These are phyloP conservation scores for Onychostruthus taczanowskii DNA, from an alignment of 2,113 vertebrate genomes.

Conservation along the genomic window DNA sequence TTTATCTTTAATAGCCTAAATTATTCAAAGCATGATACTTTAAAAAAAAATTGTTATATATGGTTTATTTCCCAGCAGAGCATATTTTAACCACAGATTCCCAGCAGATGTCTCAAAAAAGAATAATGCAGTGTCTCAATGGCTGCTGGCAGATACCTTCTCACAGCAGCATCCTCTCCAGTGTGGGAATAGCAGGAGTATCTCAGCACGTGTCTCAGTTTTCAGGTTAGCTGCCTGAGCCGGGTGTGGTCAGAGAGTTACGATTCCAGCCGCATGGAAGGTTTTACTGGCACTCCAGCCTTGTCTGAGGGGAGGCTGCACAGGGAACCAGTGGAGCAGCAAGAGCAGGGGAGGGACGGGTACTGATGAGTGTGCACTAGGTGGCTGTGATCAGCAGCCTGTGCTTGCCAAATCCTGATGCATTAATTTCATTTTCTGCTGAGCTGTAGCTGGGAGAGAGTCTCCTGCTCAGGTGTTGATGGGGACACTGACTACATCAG, in stretches of 20 bases:
- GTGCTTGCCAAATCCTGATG: slow-evolving; percentile 40
- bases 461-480: background rate
- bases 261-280: background rate
- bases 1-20: background rate
- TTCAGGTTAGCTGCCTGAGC: slow-evolving; percentile 17
- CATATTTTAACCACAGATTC: slow-evolving; percentile 11
- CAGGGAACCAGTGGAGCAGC: background rate
- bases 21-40: background rate
- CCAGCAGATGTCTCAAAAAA: slow-evolving; percentile 3
- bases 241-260: background rate
- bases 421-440: slow-evolving; percentile 24
- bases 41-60: background rate
- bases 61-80: slow-evolving; percentile 23
- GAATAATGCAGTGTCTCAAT: background rate
- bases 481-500: background rate
- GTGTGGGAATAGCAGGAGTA: background rate
- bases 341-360: background rate
- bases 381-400: slow-evolving; percentile 39
- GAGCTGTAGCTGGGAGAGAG: slow-evolving; percentile 2
- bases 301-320: background rate
- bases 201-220: background rate
- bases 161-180: background rate
- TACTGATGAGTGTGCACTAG: background rate
- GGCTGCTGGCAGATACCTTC: slow-evolving; percentile 15
- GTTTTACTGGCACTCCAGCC: background rate